These are phyloP conservation scores for Heliangelus exortis DNA, from an alignment of 2,797 vertebrate species.

Conservation along the genomic window DNA sequence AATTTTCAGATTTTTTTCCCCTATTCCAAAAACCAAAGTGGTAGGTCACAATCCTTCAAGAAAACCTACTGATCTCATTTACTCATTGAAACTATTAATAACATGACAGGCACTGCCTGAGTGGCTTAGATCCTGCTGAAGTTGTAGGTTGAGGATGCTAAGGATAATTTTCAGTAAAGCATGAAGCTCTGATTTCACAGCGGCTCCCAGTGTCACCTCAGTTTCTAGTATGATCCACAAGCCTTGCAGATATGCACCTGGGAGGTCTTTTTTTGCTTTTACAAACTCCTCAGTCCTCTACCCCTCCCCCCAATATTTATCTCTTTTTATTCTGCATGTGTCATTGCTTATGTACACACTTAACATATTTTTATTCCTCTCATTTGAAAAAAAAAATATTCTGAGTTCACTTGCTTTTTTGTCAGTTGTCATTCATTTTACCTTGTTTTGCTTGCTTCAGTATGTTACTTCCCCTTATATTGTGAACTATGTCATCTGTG, in stretches of 20 bases:
- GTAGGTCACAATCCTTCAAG: neutral
- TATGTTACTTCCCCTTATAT: constrained; percentile 72
- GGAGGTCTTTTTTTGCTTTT: neutral
- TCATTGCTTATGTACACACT: constrained; percentile 66
- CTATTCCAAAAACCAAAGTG: neutral
- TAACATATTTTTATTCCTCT: constrained; percentile 75
- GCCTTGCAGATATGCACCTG: neutral
- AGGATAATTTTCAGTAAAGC: neutral
- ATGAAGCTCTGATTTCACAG: neutral
- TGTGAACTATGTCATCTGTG: constrained; percentile 76
- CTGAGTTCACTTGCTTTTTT: constrained; percentile 75
- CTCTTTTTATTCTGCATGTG: constrained; percentile 63
- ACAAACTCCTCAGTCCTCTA: neutral
- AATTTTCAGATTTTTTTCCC: neutral
- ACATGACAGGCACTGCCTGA: neutral
- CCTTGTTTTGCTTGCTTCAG: constrained; percentile 76
- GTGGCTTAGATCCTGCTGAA: neutral
- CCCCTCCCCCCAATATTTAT: constrained; percentile 57
- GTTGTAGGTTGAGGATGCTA: neutral
- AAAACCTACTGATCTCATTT: neutral
- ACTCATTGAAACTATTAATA: constrained; percentile 12
- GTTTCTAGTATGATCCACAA: neutral
- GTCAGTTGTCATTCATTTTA: constrained; percentile 78
- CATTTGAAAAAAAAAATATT: constrained; percentile 68
- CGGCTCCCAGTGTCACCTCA: neutral